Conservation (phyloP, 2,113 vertebrate genomes). For the Grantiella picta region DNA sequence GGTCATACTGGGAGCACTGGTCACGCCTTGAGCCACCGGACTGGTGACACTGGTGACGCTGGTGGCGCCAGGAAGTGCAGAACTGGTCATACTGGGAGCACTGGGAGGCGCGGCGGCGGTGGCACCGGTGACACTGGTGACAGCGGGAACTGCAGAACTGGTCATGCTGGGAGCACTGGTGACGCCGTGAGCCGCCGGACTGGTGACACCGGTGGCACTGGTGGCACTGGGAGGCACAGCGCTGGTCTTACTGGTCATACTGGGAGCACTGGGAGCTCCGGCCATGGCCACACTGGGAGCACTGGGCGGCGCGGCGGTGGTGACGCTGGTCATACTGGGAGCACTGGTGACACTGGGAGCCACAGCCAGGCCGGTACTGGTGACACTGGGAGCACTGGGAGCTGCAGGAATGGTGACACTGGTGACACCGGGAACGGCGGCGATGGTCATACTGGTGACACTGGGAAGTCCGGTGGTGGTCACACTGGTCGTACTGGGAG, state of each 20-base stretch:
- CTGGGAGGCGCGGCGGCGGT: neutral
- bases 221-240: no score
- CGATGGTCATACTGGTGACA: no score
- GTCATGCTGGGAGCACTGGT: no score
- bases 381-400: neutral
- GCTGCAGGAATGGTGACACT: neutral
- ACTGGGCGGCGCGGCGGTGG: neutral
- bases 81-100: neutral
- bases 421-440: neutral
- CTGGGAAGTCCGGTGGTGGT: no score
- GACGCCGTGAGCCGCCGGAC: no score
- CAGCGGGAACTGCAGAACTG: no score
- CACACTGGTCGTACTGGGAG: neutral
- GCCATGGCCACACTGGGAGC: neutral
- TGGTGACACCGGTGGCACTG: no score
- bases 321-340: neutral
- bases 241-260: neutral
- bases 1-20: neutral
- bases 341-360: neutral
- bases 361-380: neutral
- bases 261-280: neutral
- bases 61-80: neutral
- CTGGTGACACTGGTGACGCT: neutral
- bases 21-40: no score
- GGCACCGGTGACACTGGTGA: no score